Conservation (phyloP, 2,797 vertebrate genomes). For the Menidia menidia region DNA sequence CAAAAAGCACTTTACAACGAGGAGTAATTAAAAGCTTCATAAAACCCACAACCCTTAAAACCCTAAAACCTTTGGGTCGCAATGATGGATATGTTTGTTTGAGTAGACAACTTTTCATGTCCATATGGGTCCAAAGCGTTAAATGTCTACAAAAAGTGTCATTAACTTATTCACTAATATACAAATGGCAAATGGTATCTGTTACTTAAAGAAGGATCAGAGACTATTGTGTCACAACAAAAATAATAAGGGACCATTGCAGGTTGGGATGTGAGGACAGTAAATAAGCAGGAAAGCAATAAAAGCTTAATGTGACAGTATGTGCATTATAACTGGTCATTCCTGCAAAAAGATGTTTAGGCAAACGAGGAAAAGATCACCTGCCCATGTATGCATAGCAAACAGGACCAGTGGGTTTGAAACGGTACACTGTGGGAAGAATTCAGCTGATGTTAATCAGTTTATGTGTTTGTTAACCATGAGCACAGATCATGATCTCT, state of each 20-base stretch:
- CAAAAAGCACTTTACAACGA: not conserved
- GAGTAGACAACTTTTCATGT: not conserved
- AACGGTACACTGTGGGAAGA: slow-evolving; percentile 38
- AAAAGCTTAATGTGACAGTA: not conserved
- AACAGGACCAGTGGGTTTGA: slow-evolving; percentile 45
- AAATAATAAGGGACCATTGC: not conserved
- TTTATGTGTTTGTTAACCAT: slow-evolving; percentile 22
- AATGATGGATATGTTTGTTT: too few species aligned
- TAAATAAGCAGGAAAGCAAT: slow-evolving; percentile 1
- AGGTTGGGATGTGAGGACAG: not conserved
- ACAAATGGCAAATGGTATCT: not conserved
- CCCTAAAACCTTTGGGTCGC: too few species aligned
- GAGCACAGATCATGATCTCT: slow-evolving; percentile 7
- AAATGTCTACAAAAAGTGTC: not conserved
- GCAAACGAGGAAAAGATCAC: slow-evolving; percentile 5
- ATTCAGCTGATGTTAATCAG: slow-evolving; percentile 44
- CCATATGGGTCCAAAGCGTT: not conserved
- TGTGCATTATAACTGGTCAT: slow-evolving; percentile 6
- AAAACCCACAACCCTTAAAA: not conserved
- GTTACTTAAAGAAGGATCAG: slow-evolving; percentile 2
- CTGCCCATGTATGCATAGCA: slow-evolving; percentile 2
- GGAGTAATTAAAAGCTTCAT: not conserved
- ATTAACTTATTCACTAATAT: not conserved
- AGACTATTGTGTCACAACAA: not conserved
- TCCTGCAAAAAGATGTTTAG: slow-evolving; percentile 1